Base-by-base conservation (phyloP, 2,888 invertebrate species). In the Dolichomitus sp. region DNA sequence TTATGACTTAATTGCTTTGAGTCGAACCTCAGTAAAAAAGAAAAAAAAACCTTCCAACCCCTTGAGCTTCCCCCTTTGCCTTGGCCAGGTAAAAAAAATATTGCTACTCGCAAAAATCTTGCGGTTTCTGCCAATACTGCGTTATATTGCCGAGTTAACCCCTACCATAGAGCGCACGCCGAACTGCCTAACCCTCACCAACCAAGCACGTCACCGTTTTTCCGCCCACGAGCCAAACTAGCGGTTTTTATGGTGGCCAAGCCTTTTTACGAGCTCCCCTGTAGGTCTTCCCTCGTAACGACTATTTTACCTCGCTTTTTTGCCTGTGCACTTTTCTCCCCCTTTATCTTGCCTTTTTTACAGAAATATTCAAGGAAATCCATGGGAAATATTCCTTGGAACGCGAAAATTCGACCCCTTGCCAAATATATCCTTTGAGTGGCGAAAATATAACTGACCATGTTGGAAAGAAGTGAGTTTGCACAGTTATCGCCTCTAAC, bases 211-310 rank as follows among this genome's bases (percentile, higher is more conserved):
- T 5, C 7, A 54, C 42, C 45, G 54, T 52, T 74, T 84, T 85
- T 85, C 70, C 80, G 72, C 88, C 77, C 89, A 89, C 89, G 89
- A 88, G 90, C 85, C 88, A 90, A 88, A 88, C 81, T 88, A 89
- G 89, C 87, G 88, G 88, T 88, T 92, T 90, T 92, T 92, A 91
- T 91, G 90, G 88, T 89, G 87, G 87, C 85, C 87, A 85, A 88
- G 87, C 87, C 89, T 88, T 88, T 89, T 89, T 87, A 86, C 85
- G 85, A 86, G 85, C 45, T n/a, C 48, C 37, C 12, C 23, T 69
- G 82, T 85, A 86, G 85, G 84, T 72, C 85, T 59, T 74, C 63
- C 27, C 68, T 79, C 65, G 48, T 76, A 81, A 83, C 73, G 80
- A 80, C 72, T 84, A 48, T 77, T 57, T 57, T 40, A 54, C 61